These are phyloP conservation scores for Nomada lathburiana DNA, from an alignment of 2,888 invertebrate species.

Conservation along the genomic window DNA sequence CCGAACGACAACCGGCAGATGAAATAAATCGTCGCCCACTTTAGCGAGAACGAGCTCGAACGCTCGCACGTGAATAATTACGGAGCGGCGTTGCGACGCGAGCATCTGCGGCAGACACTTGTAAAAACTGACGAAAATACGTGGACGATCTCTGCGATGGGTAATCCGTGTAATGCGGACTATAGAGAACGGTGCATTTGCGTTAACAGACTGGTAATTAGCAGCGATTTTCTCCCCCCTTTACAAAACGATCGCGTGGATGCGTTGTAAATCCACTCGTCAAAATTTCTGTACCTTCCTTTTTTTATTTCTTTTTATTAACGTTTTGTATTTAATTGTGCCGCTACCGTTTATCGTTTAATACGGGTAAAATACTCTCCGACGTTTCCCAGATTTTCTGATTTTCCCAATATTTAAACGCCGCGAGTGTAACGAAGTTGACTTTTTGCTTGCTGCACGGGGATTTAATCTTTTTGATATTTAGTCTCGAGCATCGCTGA, in stretches of 20 bases:
- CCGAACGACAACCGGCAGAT: constrained; percentile 23
- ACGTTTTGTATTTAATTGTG: background rate
- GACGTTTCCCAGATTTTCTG: background rate
- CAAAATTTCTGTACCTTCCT: background rate
- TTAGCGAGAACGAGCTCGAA: constrained; percentile 28
- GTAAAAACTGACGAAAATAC: constrained; percentile 48
- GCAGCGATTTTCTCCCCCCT: background rate
- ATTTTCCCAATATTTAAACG: background rate
- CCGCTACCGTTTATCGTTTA: background rate
- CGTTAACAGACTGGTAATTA: constrained; percentile 39
- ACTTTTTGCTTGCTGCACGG: background rate
- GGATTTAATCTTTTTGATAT: background rate
- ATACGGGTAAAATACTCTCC: background rate
- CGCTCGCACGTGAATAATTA: constrained; percentile 59
- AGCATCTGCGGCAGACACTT: constrained; percentile 42
- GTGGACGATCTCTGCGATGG: constrained; percentile 8
- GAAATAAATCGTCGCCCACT: constrained; percentile 49
- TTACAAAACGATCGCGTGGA: background rate
- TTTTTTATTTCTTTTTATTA: background rate
- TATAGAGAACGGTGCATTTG: constrained; percentile 11
- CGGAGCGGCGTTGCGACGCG: constrained; percentile 27
- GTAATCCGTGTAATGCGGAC: constrained; percentile 25
- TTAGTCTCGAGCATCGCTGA: background rate
- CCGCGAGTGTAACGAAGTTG: background rate
- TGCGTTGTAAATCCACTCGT: background rate